Percentiles rank a stretch among this genome's conserved stretches.
These are phyloP conservation scores for Alaudala cheleensis DNA, from an alignment of 2,113 vertebrate species.

Conservation along the genomic window DNA sequence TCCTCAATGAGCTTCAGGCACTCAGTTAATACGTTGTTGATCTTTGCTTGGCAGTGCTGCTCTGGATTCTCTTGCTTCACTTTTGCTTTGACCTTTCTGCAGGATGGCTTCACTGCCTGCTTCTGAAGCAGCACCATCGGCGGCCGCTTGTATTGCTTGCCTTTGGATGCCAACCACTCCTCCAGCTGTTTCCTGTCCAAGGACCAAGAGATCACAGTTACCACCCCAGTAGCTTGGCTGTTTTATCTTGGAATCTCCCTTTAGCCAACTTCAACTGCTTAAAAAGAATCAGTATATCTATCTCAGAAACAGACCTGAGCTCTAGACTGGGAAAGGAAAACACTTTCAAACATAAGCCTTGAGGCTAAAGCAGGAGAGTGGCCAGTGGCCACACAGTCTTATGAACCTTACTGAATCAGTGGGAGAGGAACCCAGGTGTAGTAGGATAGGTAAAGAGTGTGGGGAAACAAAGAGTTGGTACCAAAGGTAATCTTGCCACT, in stretches of 20 bases:
- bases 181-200: constrained; percentile 82
- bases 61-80: constrained; percentile 75
- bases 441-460: no score
- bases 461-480: no score
- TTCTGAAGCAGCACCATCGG: constrained; percentile 78
- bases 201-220: neutral
- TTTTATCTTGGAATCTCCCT: neutral
- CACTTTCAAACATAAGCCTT: neutral
- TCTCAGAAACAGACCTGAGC: neutral
- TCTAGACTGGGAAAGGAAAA: neutral
- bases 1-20: constrained; percentile 80
- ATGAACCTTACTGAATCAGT: accelerated
- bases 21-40: constrained; percentile 76
- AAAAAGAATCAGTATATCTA: neutral
- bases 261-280: neutral
- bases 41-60: constrained; percentile 66
- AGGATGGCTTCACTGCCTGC: constrained; percentile 53
- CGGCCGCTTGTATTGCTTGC: constrained; percentile 90
- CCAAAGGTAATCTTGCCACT: no score
- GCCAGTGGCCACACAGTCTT: accelerated
- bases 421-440: neutral
- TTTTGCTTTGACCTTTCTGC: constrained; percentile 72
- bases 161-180: constrained; percentile 85
- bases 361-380: neutral
- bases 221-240: neutral